phyloP scores from a whole-genome alignment of 2,888 invertebrate genomes.

The Lasioglossum oenotherae region DNA sequence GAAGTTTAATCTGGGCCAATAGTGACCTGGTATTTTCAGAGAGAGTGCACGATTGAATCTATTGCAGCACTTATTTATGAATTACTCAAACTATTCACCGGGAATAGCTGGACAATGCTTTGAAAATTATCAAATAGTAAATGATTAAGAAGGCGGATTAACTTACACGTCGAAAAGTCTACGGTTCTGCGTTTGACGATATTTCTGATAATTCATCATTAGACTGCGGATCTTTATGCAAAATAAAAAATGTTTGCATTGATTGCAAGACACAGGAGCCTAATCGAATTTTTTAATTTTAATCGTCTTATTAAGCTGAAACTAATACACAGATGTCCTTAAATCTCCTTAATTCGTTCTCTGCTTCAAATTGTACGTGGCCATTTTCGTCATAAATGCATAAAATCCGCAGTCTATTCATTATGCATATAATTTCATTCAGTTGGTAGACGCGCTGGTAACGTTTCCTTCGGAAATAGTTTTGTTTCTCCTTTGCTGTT shows the following conservation, averaged over 20 bases:
- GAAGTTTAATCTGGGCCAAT: too few relatives aligned
- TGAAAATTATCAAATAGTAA: neutral
- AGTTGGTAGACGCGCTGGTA: neutral
- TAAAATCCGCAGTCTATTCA: too few relatives aligned
- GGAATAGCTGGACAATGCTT: neutral
- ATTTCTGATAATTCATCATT: neutral
- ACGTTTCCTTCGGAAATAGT: neutral
- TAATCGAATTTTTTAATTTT: too few relatives aligned
- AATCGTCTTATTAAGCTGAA: too few relatives aligned
- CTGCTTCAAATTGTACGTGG: too few relatives aligned
- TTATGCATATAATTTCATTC: neutral
- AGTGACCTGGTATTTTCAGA: too few relatives aligned
- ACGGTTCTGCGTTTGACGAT: neutral
- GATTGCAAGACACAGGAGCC: too few relatives aligned
- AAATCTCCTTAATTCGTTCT: too few relatives aligned
- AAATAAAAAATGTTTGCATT: too few relatives aligned
- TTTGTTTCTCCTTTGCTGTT: neutral
- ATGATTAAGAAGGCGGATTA: neutral
- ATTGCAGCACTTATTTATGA: neutral
- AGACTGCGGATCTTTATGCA: too few relatives aligned
- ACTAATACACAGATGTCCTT: too few relatives aligned
- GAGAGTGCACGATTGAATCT: neutral
- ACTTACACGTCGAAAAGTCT: neutral
- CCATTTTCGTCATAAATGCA: too few relatives aligned
- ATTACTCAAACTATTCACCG: neutral